Conservation (phyloP, 2,888 invertebrate genomes). For the Gari tellinella region DNA sequence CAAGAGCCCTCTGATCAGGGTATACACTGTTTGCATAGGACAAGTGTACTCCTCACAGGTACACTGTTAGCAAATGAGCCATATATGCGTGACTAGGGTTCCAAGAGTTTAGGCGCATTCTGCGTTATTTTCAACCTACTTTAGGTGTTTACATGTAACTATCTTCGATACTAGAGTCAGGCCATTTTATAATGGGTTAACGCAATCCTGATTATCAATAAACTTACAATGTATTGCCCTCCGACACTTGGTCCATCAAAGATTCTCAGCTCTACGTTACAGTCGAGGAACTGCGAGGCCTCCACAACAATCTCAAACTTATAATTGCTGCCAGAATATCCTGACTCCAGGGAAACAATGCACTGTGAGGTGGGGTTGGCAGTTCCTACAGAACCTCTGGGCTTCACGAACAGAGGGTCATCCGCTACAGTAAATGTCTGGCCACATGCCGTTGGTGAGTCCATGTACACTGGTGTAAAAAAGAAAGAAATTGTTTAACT, state of each 20-base stretch:
- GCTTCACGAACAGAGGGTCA: conserved; percentile 60
- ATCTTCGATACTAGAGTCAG: background rate
- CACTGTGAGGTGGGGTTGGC: conserved; percentile 70
- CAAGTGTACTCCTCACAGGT: too few species aligned
- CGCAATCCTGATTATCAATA: too few species aligned
- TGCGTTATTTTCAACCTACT: too few species aligned
- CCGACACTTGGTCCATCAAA: conserved; percentile 66
- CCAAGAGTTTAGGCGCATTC: too few species aligned
- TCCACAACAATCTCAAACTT: conserved; percentile 72
- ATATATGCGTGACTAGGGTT: too few species aligned
- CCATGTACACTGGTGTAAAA: conserved; percentile 44
- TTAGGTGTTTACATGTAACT: too few species aligned
- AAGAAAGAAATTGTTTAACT: too few species aligned
- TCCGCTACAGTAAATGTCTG: conserved; percentile 68
- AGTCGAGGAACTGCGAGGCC: conserved; percentile 68
- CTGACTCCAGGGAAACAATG: conserved; percentile 65
- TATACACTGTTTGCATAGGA: too few species aligned
- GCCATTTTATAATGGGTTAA: too few species aligned
- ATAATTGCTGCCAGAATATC: conserved; percentile 68
- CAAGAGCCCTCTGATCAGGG: too few species aligned
- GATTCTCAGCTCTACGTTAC: conserved; percentile 66
- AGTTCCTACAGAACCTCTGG: conserved; percentile 62
- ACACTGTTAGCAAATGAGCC: too few species aligned
- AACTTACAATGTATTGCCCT: conserved; percentile 69
- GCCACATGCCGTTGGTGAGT: conserved; percentile 60